These are phyloP conservation scores for Cherax destructor DNA, from an alignment of 1,140 invertebrate species.

Conservation along the genomic window DNA sequence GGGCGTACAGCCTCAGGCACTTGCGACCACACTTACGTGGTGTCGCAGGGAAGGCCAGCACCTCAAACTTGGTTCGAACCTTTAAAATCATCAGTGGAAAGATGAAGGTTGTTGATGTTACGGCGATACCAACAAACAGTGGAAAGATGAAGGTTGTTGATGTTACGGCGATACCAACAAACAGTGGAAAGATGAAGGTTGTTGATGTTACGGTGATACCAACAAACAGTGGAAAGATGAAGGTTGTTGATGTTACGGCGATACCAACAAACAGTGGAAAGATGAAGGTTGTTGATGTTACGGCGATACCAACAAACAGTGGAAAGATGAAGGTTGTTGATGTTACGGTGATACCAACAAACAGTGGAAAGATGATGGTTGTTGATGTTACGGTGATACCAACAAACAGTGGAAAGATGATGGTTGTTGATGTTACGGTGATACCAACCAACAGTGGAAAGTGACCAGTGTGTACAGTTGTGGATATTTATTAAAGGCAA, in stretches of 20 bases:
- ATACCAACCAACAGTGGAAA: no score
- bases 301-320: neutral
- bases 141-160: neutral
- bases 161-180: no score
- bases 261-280: neutral
- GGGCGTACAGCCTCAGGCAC: slow-evolving; percentile 11
- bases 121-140: no score
- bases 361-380: neutral
- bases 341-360: no score
- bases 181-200: neutral
- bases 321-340: neutral
- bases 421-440: neutral
- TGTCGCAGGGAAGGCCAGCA: slow-evolving; percentile 34
- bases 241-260: neutral
- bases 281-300: neutral
- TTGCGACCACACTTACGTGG: slow-evolving; percentile 7
- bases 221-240: neutral
- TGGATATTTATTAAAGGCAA: no score
- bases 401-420: neutral
- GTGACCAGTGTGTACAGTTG: no score
- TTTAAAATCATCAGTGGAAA: neutral
- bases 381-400: no score
- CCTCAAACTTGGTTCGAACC: slow-evolving; percentile 44
- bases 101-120: neutral
- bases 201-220: no score